Conservation (phyloP, 2,113 vertebrate genomes). For the Dromaius novaehollandiae region DNA sequence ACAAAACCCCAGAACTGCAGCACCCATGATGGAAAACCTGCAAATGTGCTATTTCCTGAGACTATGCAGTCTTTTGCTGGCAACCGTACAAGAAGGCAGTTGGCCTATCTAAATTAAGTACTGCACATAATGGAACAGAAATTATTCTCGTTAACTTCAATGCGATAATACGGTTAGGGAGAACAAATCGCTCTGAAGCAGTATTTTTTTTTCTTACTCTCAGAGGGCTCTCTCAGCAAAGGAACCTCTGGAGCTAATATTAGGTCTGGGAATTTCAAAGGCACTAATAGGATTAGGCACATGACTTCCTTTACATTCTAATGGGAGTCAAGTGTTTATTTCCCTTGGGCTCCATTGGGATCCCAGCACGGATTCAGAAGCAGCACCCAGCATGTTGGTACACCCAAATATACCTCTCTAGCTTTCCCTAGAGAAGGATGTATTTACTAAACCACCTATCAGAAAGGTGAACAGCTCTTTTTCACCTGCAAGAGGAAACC, state of each 20-base stretch:
- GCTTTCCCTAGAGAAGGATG: neutral
- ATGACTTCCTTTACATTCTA: slow-evolving; percentile 13
- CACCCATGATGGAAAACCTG: neutral
- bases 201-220: neutral
- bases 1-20: neutral
- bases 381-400: neutral
- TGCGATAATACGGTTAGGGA: neutral
- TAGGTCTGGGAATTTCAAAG: slow-evolving; percentile 45
- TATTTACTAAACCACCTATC: neutral
- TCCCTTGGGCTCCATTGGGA: neutral
- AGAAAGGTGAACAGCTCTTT: neutral
- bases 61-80: neutral
- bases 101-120: slow-evolving; percentile 42
- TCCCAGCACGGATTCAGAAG: neutral
- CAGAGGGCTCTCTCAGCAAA: neutral
- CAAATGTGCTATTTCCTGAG: neutral
- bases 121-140: neutral
- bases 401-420: neutral
- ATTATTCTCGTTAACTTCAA: slow-evolving; percentile 20
- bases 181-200: slow-evolving; percentile 12
- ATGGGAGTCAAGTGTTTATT: slow-evolving; percentile 10
- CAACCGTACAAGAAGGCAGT: neutral
- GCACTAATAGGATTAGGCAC: slow-evolving; percentile 47
- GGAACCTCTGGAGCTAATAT: slow-evolving; percentile 6
- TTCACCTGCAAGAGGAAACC: neutral